Conservation (phyloP, 2,797 vertebrate species). For the Taeniopygia guttata region DNA sequence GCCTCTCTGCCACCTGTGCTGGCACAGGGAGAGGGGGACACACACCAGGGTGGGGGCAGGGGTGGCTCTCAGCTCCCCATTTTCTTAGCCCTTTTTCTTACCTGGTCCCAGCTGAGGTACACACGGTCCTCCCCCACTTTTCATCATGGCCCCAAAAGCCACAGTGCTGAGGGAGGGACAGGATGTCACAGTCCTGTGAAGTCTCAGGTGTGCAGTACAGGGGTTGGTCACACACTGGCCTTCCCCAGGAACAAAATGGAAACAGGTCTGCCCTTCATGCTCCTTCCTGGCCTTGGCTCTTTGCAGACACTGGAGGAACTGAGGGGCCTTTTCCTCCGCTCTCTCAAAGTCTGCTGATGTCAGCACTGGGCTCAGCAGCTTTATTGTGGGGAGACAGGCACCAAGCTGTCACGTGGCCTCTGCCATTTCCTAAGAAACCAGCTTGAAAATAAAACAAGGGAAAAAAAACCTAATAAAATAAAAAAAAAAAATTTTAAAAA, state of each 20-base stretch:
- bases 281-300: not conserved
- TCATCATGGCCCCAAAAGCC: not conserved
- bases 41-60: no score
- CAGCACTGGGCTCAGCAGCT: not conserved
- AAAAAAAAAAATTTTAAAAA: accelerated
- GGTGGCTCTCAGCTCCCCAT: not conserved
- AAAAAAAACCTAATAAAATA: not conserved
- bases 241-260: not conserved
- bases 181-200: not conserved
- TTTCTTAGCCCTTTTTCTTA: no score
- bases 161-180: not conserved
- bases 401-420: not conserved
- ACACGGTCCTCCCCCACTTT: not conserved
- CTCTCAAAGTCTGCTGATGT: not conserved
- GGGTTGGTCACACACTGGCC: not conserved
- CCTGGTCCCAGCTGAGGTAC: not conserved
- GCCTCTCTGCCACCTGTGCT: not conserved
- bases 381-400: not conserved
- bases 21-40: not conserved
- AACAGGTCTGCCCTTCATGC: not conserved
- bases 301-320: accelerated
- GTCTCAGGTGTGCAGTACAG: not conserved
- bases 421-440: not conserved
- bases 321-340: not conserved
- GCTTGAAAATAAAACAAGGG: not conserved